Evolutionary conservation across 1,140 invertebrate species (phyloP), one percentile per base, ranked within the genome.

Genomic region (Cotesia vestalis): DNA sequence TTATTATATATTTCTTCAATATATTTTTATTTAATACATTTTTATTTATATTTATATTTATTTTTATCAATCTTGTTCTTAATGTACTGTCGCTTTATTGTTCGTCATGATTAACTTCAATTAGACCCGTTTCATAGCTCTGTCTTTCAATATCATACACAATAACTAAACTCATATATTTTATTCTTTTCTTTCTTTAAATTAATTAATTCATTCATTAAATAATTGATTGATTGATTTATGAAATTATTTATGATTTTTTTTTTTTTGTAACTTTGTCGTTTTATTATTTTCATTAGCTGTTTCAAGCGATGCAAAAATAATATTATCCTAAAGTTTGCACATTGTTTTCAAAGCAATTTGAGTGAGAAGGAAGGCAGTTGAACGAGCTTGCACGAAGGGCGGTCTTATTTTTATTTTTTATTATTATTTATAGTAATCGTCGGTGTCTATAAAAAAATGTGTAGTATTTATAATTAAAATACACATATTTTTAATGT

Each of bases 341-440:
- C 51, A 55, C 66, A 67, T 70, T 62, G 35, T 59, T 72, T 67
- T 71, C 69, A 68, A 75, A 75, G 74, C 74, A 60, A 75, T 73
- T 46, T 71, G 62, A 67, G 74, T 75, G 74, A 75, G 71, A 72
- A 72, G 71, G 74, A 75, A 75, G 74, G 74, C 74, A 75, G 74
- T 75, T 75, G 66, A 75, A 75, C 74, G 74, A 75, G 74, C 74
- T 75, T 75, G 66, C 72, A 71, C 68, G 72, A 75, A 70, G 71
- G 71, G 66, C 64, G 71, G 66, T 74, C 62, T 20, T 57, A 38
- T 12, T 46, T 35, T 35, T 53, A 27, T 34, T n/a, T 20, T 20
- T 40, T 59, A 11, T 71, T 55, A 27, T 27, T 27, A 27, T 69
- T 36, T 36, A 55, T 64, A 52, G 69, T 36, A 6, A 64, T 27